phyloP scores from a whole-genome alignment of 2,113 vertebrate genomes.

The Harpagus bidentatus region DNA sequence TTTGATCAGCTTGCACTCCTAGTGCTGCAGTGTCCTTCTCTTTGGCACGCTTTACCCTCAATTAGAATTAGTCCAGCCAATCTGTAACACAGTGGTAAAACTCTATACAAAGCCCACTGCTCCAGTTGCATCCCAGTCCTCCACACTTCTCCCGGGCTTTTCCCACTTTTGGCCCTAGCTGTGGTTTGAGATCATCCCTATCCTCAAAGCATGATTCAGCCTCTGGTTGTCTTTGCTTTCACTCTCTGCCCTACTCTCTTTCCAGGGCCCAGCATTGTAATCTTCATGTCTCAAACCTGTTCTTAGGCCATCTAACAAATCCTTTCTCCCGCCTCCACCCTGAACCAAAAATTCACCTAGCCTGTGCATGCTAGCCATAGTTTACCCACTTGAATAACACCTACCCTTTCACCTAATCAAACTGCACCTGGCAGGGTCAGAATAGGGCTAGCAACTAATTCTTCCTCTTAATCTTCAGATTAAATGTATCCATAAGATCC shows the following conservation, averaged over 20 bases:
- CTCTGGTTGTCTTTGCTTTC: not conserved
- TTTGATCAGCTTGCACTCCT: not conserved
- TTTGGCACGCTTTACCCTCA: not conserved
- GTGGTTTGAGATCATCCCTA: not conserved
- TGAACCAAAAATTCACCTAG: not conserved
- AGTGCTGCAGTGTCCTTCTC: slow-evolving; percentile 40
- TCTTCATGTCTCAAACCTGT: not conserved
- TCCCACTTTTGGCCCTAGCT: not conserved
- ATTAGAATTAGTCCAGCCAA: not conserved
- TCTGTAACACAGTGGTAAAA: not conserved
- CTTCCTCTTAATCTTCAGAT: not conserved
- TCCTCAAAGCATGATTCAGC: not conserved
- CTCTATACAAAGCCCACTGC: not conserved
- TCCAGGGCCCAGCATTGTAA: not conserved
- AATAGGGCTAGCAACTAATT: not conserved
- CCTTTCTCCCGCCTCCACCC: not conserved
- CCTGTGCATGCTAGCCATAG: not conserved
- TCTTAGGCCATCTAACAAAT: not conserved
- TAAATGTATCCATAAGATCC: not conserved
- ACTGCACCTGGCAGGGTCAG: not conserved
- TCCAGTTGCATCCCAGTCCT: not conserved
- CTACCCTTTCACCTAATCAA: not conserved
- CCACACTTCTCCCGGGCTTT: not conserved
- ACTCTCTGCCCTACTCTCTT: not conserved
- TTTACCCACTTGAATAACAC: not conserved